Percentiles rank a stretch among this genome's conserved stretches.
Evolutionary conservation across 2,113 vertebrate genomes (phyloP).

Genomic region (Scophthalmus maximus): DNA sequence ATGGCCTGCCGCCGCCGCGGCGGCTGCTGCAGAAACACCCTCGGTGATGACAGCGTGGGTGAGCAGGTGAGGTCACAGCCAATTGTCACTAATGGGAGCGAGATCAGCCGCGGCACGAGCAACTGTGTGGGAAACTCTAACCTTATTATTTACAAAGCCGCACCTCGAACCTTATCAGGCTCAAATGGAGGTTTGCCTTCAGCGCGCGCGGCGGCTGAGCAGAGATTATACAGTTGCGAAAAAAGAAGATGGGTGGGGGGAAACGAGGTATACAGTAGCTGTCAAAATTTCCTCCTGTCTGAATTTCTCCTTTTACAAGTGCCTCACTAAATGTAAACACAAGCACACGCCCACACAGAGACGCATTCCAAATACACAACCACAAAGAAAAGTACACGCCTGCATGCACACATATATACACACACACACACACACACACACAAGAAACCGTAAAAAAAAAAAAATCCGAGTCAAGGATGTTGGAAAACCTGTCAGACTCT

Average conservation of each 20-base stretch:
- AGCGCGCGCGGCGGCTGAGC: slow-evolving; percentile 52
- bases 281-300: slow-evolving; percentile 81
- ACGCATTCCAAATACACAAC: slow-evolving; percentile 49
- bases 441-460: no score
- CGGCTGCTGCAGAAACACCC: slow-evolving; percentile 54
- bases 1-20: slow-evolving; percentile 57
- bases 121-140: slow-evolving; percentile 74
- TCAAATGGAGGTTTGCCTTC: slow-evolving; percentile 73
- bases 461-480: slow-evolving; percentile 80
- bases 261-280: slow-evolving; percentile 77
- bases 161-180: slow-evolving; percentile 74
- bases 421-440: slow-evolving; percentile 51
- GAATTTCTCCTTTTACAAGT: slow-evolving; percentile 68
- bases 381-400: slow-evolving; percentile 47
- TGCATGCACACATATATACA: slow-evolving; percentile 48
- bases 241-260: slow-evolving; percentile 46
- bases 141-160: slow-evolving; percentile 81
- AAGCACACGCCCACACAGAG: slow-evolving; percentile 68
- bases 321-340: slow-evolving; percentile 73
- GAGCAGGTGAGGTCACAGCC: slow-evolving; percentile 82
- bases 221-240: slow-evolving; percentile 69
- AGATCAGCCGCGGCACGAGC: slow-evolving; percentile 74
- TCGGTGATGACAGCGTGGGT: slow-evolving; percentile 72
- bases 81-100: slow-evolving; percentile 77
- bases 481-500: slow-evolving; percentile 83